Conservation (phyloP, 2,888 invertebrate genomes). For the Ditula angustiorana region DNA sequence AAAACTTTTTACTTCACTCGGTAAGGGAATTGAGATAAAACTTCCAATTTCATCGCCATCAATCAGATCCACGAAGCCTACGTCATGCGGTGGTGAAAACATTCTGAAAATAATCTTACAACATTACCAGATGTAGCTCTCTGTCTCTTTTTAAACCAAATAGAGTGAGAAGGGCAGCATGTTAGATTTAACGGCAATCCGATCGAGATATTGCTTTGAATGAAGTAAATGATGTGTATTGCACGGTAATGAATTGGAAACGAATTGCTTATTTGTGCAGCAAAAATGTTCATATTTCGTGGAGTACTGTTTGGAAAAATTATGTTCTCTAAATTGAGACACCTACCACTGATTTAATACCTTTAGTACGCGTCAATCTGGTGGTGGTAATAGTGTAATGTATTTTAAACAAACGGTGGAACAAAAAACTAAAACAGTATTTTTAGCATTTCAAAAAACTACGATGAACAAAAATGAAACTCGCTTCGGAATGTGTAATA, state of each 20-base stretch:
- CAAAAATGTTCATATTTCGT: slow-evolving; percentile 14
- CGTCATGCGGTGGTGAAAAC: slow-evolving; percentile 55
- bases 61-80: slow-evolving; percentile 55
- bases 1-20: slow-evolving; percentile 51
- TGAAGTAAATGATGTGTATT: slow-evolving; percentile 29
- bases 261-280: slow-evolving; percentile 32
- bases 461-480: too few relatives aligned
- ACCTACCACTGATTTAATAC: too few relatives aligned
- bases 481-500: too few relatives aligned
- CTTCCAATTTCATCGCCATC: slow-evolving; percentile 65
- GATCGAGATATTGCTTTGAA: background rate
- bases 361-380: too few relatives aligned
- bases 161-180: background rate
- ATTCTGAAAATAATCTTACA: slow-evolving; percentile 46
- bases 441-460: too few relatives aligned
- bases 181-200: background rate
- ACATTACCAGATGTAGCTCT: slow-evolving; percentile 2
- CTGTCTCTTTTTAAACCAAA: slow-evolving; percentile 8
- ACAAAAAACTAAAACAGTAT: too few relatives aligned
- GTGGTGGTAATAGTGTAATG: too few relatives aligned
- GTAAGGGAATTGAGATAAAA: slow-evolving; percentile 56
- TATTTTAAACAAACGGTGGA: too few relatives aligned
- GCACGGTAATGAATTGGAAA: slow-evolving; percentile 53
- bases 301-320: too few relatives aligned
- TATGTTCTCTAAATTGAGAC: too few relatives aligned